Base-by-base conservation (phyloP, 1,140 invertebrate genomes). In the Drosophila subobscura region DNA sequence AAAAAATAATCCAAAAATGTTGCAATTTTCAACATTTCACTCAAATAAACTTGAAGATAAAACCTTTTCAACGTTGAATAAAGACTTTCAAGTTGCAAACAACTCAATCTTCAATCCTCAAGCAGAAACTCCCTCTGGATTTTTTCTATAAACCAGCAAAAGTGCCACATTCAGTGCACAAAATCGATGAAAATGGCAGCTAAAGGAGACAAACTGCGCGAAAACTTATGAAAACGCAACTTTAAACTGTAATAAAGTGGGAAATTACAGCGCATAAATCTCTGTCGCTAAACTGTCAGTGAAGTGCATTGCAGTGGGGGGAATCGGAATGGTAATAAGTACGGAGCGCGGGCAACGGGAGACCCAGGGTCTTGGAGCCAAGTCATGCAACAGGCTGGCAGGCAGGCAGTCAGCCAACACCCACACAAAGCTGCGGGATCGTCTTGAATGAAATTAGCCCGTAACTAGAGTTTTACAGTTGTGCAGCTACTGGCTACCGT, bases 181-280 rank as follows among this genome's bases (percentile, higher is more conserved):
- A 79, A 79, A 74, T 74, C 81, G 71, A 83, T 53, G 74, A 57
- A 84, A 83, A 76, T 84, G 75, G 71, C 70, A 70, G 64, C 57
- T 73, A 63, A 83, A 74, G 50, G 58, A 58, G 75, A 78, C 64
- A 60, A 77, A 83, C 63, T 54, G 64, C 79, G 61, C 57, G 27
- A 70, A 86, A 86, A 88, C 77, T 68, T 88, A 88, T 75, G 78
- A 83, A 86, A 86, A 88, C 78, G 81, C 81, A 85, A 86, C 78
- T 86, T 88, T 85, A 86, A 86, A 86, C 78, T 83, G 81, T 83
- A 86, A 86, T 86, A 86, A 86, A 86, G 83, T 85, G 83, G 83
- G 81, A 86, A 86, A 86, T 86, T 88, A 88, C 81, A 78, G 81
- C 66, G 55, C 83, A 88, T 86, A 86, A 86, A 86, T 86, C 81